phyloP scores from a whole-genome alignment of 2,113 vertebrate genomes.

The Corydoras maculifer region DNA sequence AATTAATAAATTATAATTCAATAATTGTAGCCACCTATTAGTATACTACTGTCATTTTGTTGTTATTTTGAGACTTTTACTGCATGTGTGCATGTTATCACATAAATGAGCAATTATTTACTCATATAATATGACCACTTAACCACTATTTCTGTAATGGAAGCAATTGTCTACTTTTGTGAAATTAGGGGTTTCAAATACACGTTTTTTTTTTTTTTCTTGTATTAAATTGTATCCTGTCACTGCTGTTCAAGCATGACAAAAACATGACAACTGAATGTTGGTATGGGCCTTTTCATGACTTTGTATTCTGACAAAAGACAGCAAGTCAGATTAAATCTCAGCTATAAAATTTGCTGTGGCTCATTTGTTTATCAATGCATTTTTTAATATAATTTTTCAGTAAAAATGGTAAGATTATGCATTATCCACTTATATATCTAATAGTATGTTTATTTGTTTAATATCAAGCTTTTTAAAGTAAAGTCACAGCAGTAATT shows the following conservation, averaged over 20 bases:
- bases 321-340: constrained; percentile 8
- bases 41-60: not conserved
- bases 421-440: no score
- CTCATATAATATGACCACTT: not conserved
- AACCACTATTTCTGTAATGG: not conserved
- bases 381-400: no score
- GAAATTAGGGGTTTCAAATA: constrained; percentile 8
- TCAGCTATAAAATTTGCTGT: constrained; percentile 10
- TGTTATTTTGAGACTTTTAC: constrained; percentile 2
- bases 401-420: no score
- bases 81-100: constrained; percentile 17
- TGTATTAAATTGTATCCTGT: constrained; percentile 10
- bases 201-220: constrained; percentile 5
- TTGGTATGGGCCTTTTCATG: constrained; percentile 2
- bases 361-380: not conserved
- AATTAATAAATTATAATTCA: no score
- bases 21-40: not conserved
- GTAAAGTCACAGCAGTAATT: no score
- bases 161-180: not conserved
- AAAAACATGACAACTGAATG: constrained; percentile 17
- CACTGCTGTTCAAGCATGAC: not conserved
- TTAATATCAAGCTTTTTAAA: no score
- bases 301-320: constrained; percentile 14
- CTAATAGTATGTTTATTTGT: no score
- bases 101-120: constrained; percentile 10